Conservation (phyloP, 2,888 invertebrate species). For the Cataglyphis albicans region DNA sequence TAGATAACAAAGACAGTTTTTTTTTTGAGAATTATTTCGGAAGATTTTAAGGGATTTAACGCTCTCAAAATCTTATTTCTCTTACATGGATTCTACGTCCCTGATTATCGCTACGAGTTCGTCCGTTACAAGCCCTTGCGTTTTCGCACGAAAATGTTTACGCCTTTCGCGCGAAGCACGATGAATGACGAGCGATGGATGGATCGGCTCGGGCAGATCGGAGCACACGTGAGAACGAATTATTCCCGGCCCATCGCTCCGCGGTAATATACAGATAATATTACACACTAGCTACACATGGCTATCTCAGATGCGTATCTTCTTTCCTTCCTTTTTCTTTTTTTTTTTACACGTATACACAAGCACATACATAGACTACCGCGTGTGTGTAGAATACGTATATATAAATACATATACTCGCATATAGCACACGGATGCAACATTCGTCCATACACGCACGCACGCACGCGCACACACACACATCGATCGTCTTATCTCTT, state of each 20-base stretch:
- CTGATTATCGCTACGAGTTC: neutral
- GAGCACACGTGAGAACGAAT: constrained; percentile 56
- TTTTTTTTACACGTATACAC: constrained; percentile 68
- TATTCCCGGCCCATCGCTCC: constrained; percentile 55
- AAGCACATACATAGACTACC: constrained; percentile 62
- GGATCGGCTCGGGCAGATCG: constrained; percentile 44
- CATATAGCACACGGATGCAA: constrained; percentile 41
- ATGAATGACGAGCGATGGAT: constrained; percentile 46
- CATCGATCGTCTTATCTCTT: constrained; percentile 55
- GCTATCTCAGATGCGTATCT: constrained; percentile 66
- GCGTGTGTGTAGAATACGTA: constrained; percentile 52
- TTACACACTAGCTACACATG: constrained; percentile 74
- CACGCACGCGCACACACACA: constrained; percentile 10
- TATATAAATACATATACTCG: constrained; percentile 56
- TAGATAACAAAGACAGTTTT: no score
- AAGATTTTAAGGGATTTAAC: neutral
- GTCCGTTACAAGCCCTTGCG: constrained; percentile 1
- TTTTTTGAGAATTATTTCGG: neutral
- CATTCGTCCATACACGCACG: constrained; percentile 14
- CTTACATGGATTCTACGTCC: neutral
- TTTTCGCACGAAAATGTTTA: constrained; percentile 8
- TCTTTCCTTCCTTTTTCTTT: constrained; percentile 15
- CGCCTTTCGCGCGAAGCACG: constrained; percentile 36
- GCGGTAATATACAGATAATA: constrained; percentile 73
- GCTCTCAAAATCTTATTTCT: neutral